Evolutionary conservation across 2,888 invertebrate species (phyloP), one percentile per base, ranked within the genome.

Genomic region (Mythimna ferrago): DNA sequence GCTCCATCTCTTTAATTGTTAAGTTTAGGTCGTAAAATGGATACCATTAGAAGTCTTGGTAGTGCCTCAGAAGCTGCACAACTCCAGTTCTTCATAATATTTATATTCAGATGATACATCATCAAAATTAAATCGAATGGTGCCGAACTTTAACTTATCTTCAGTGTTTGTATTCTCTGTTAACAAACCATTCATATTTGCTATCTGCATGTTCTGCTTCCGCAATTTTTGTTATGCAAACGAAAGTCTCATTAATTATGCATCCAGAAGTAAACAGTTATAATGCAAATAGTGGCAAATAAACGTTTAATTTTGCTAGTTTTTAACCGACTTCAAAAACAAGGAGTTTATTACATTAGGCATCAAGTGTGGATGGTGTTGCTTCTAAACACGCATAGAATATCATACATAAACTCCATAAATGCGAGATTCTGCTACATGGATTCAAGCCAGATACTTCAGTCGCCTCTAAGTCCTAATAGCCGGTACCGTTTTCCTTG

Each of bases 161-260:
- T 66, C 53, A 26, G 21, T 11, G 10, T 57, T 74, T 74, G 19
- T n/a, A 57, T 53, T 57, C 11, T 61, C 14, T 38, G 11, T 26
- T 32, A 51, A 58, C 21, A 60, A 54, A 19, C 11, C 21, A 48
- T 64, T 19, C 32, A 54, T 80, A 32, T 62, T 74, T 56, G 26
- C n/a, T 66, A 70, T 53, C 35, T 53, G 44, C 41, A 35, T n/a
- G 44, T 41, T 58, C 41, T n/a, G 62, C 21, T 66, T 53, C 44
- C 41, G 44, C 44, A 66, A 51, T 76, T 61, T 48, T 61, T 57
- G 62, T 74, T 80, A 56, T 58, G 41, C 21, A 56, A 76, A 60
- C 54, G 48, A 54, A 80, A 64, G 14, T 62, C 26, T 76, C 9
- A 63, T 63, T 63, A 58, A 41, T 35, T 54, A 63, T 41, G 38